Evolutionary conservation across 2,888 invertebrate genomes (phyloP), one percentile per base, ranked within the genome.

Genomic region (Julus scandinavius): DNA sequence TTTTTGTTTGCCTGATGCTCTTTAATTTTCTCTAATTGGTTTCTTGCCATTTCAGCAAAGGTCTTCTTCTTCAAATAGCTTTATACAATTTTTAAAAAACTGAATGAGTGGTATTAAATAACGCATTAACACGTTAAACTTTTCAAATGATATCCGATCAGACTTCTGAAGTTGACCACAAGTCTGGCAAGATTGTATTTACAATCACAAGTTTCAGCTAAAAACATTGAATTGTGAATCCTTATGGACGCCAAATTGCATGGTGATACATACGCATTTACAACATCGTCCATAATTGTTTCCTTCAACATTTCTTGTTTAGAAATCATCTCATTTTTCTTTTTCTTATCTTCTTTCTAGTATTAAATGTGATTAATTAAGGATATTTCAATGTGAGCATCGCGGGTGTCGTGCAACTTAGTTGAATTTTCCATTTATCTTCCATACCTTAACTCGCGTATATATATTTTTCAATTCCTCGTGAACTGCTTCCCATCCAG

Each of bases 401-500:
- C 58, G 17, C 58, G 5, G 11, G 38, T 40, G 2, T 38, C 38
- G 15, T 2, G 15, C 3, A 15, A 80, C 13, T 40, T 80, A 2
- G 2, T 0, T 13, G 15, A 13, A 80, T 40, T 11, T 1, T 72
- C 5, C 29, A 11, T 7, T 29, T 29, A 7, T 13, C 50, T 50
- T 50, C 13, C 72, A 40, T 80, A 80, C 80, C 80, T 38, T 15
- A 29, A 80, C 80, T 15, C 38, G 38, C n/a, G 50, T 45, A 45
- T 85, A 45, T 85, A 50, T 45, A 49, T 58, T 58, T 58, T 58
- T 58, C 38, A 87, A 40, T 87, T 87, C 87, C 1, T 29, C 58
- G 54, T 58, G 20, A n/a, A 87, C 13, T 58, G 54, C 29, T 50
- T 58, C 11, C 13, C n/a, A 9, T 54, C 58, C 41, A 2, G 7